Base-by-base conservation (phyloP, 2,888 invertebrate species). In the Caenorhabditis wallacei region DNA sequence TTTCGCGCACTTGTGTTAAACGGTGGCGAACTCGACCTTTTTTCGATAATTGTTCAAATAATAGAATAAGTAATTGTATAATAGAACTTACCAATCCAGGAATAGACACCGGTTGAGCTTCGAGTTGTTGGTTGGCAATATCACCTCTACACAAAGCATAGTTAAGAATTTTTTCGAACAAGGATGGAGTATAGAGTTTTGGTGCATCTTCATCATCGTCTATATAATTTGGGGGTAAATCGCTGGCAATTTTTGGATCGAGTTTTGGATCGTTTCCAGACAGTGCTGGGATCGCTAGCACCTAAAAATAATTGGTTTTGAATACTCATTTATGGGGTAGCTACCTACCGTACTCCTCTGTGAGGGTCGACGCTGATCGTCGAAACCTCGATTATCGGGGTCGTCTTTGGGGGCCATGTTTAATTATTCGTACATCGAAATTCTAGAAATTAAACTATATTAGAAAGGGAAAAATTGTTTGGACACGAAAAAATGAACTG, bases 151-250 rank as follows among this genome's bases (percentile, higher is more conserved):
- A 89, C 2, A 89, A 66, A 16, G 82, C 20, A 46, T 82, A 72
- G 71, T 88, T 89, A 35, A 89, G 64, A 16, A 76, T 20, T 56
- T 87, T 88, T 66, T 89, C 88, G 70, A 81, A 69, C 2, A 56
- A 18, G 13, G 87, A 86, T n/a, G 87, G 86, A 20, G 72, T 84
- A 66, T 87, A 88, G 5, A 68, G 13, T 46, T 56, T 53, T 70
- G 78, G 72, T 16, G 75, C 80, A 22, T 82, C 84, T 11, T 88
- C 86, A 22, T 88, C 88, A 51, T 88, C 88, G 57, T 88, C 88
- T 26, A 76, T 35, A 59, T 70, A 75, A 30, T 57, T 72, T 1
- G 64, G 5, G 20, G 69, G 59, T 48, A 64, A 24, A 48, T 51
- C 46, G 18, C 66, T 66, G 10, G 64, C 64, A 22, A 66, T 53